Base-by-base conservation (phyloP, 2,888 invertebrate genomes). In the Drosophila pseudotakahashii region DNA sequence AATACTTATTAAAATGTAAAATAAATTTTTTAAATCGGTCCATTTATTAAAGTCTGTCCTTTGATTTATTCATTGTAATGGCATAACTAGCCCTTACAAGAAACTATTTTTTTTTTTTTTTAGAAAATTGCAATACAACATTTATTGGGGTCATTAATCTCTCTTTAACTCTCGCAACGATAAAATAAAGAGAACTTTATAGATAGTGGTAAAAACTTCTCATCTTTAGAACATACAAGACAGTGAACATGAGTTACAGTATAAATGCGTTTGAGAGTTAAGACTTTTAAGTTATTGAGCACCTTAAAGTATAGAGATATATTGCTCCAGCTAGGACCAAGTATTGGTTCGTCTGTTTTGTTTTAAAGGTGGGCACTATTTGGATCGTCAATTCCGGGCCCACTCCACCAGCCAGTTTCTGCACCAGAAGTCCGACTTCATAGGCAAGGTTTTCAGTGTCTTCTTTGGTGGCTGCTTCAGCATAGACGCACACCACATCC, bases 401-500 rank as follows among this genome's bases (percentile, higher is more conserved):
- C 10, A 95, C 94, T 3, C 98, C 98, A 3, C 96, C 96, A 4
- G 97, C 97, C 60, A 96, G 88, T 79, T 96, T 94, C 89, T 94
- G 95, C 10, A 98, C 98, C 6, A 95, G 94, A 76, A 93, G 91
- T 0, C 96, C 94, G 9, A 98, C 96, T 91, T 97, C 95, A 3
- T 94, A 93, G 0, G 96, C 96, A 67, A 99, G 92, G 80, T 93
- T 93, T 54, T 96, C 95, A 0, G 96, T 95, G 75, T 94, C 93
- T 88, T 93, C 93, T 87, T 94, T 94, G 5, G 96, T 96, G 26
- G 95, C 94, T 2, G 98, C 98, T 92, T 99, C 99, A 0, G 98
- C 98, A 92, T 99, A 99, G 0, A 99, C 96, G 72, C 99, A 93
- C 2, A 99, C 96, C 11, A 99, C 94, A 91, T 99, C 98, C 92